Evolutionary conservation across 1,140 invertebrate genomes (phyloP).

Genomic region (Philaenus spumarius): DNA sequence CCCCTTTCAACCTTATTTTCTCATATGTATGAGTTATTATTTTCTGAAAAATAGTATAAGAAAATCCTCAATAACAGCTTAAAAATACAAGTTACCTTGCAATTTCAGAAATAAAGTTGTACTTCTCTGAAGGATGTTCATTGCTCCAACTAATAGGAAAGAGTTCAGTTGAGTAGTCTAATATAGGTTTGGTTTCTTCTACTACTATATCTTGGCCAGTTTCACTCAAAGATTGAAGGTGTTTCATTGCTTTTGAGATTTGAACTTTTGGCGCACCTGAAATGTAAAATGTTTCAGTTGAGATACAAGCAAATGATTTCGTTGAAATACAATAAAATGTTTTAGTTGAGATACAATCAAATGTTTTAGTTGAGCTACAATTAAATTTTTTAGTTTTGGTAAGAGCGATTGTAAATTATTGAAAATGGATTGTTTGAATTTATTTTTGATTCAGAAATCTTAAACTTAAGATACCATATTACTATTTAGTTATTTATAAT

Average conservation of each 20-base stretch:
- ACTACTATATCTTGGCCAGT: slow-evolving; percentile 61
- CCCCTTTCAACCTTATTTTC: too few relatives aligned
- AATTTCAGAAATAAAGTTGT: slow-evolving; percentile 77
- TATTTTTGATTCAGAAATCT: too few relatives aligned
- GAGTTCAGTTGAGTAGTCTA: slow-evolving; percentile 68
- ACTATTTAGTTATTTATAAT: too few relatives aligned
- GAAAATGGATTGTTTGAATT: not conserved
- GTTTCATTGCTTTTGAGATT: slow-evolving; percentile 70
- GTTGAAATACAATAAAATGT: slow-evolving; percentile 12
- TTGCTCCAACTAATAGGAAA: slow-evolving; percentile 64
- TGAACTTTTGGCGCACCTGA: slow-evolving; percentile 55
- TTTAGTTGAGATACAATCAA: not conserved
- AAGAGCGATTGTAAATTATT: not conserved
- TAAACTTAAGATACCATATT: too few relatives aligned
- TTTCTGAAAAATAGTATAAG: too few relatives aligned
- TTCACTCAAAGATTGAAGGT: slow-evolving; percentile 76
- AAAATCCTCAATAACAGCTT: too few relatives aligned
- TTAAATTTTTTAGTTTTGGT: not conserved
- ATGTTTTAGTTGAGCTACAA: too few relatives aligned
- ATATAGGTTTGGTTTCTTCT: slow-evolving; percentile 50
- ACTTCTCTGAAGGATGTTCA: slow-evolving; percentile 61
- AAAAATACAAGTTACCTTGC: too few relatives aligned
- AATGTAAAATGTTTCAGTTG: slow-evolving; percentile 16
- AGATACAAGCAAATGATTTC: too few relatives aligned
- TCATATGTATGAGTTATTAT: too few relatives aligned